Conservation (phyloP, 2,797 vertebrate genomes). For the Protonibea diacanthus region DNA sequence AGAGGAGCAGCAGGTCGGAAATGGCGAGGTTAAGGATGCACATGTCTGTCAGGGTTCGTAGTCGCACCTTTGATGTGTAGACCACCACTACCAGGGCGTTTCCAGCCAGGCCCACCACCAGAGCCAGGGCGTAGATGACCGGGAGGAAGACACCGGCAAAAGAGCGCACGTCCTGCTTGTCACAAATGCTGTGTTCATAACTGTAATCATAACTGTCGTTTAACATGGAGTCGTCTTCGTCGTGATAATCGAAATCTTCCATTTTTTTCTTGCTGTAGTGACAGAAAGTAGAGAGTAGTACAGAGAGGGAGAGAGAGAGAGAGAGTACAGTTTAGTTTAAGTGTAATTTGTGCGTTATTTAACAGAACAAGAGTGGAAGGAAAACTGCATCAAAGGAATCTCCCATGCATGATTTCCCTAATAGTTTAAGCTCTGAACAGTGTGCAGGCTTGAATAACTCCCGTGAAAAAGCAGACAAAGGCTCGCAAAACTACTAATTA, state of each 20-base stretch:
- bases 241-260: constrained; percentile 58
- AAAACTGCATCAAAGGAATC: constrained; percentile 50
- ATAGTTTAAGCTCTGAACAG: constrained; percentile 36
- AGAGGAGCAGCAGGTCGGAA: constrained; percentile 91
- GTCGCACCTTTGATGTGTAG: constrained; percentile 88
- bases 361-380: not conserved
- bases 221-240: constrained; percentile 48
- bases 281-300: not conserved
- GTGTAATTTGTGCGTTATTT: not conserved
- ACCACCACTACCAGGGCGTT: constrained; percentile 91
- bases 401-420: constrained; percentile 62
- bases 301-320: not conserved
- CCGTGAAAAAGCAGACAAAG: not conserved
- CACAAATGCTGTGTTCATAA: constrained; percentile 87
- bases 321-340: not conserved
- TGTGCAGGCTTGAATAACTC: constrained; percentile 30
- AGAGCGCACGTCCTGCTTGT: constrained; percentile 90
- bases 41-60: constrained; percentile 90
- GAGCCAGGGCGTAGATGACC: constrained; percentile 87
- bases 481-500: not conserved
- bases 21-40: constrained; percentile 94
- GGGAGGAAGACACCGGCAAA: constrained; percentile 92
- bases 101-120: constrained; percentile 91
- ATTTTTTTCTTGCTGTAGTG: constrained; percentile 55
- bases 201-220: constrained; percentile 77